A percentile compares a stretch with the other conserved stretches of the same genome.
These are phyloP conservation scores for Zeugodacus cucurbitae DNA, from an alignment of 1,140 invertebrate species.

Conservation along the genomic window DNA sequence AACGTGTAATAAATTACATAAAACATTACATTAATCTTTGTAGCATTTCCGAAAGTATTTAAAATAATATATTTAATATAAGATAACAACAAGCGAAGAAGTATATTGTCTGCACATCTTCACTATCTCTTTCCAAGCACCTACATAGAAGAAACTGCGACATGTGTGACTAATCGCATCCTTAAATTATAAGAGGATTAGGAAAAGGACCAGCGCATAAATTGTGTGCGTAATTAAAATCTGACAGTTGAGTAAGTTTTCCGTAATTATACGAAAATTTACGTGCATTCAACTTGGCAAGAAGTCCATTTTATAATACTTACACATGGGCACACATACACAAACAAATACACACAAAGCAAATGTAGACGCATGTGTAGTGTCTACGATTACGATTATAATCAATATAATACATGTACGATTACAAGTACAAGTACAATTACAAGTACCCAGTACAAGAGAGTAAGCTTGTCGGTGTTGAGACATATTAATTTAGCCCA, in stretches of 20 bases:
- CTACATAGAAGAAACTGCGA: background rate
- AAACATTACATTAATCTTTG: too few relatives aligned
- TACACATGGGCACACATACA: background rate
- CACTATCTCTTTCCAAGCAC: background rate
- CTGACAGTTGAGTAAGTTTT: slow-evolving; percentile 31
- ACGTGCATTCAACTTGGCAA: slow-evolving; percentile 24
- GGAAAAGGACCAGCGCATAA: background rate
- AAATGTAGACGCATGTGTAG: background rate
- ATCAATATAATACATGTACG: background rate
- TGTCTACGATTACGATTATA: background rate
- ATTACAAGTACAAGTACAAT: too few relatives aligned
- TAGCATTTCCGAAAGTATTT: too few relatives aligned
- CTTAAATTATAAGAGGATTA: background rate
- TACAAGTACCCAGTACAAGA: too few relatives aligned
- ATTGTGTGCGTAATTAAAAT: slow-evolving; percentile 6
- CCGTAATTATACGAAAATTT: slow-evolving; percentile 28
- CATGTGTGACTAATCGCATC: background rate
- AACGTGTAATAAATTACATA: too few relatives aligned
- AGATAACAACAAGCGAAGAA: too few relatives aligned
- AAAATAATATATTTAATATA: too few relatives aligned
- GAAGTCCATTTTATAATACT: background rate
- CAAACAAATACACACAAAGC: background rate
- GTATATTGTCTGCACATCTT: too few relatives aligned
- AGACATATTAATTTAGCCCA: background rate
- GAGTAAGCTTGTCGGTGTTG: background rate